Evolutionary conservation across 2,888 invertebrate species (phyloP), one percentile per base, ranked within the genome.

Genomic region (Pyrochroa serraticornis): DNA sequence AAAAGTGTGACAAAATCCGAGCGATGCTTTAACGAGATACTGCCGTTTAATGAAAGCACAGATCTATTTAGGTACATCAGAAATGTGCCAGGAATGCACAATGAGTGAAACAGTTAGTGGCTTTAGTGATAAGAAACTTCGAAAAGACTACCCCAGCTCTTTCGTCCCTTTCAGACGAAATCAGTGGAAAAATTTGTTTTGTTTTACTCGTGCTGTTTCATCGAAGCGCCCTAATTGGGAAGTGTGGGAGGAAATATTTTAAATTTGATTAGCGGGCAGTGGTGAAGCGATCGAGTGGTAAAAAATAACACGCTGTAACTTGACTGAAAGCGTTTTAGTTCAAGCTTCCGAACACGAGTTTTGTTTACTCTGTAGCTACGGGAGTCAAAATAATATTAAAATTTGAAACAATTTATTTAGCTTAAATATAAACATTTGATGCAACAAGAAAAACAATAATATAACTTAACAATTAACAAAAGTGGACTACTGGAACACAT

Each of bases 401-500:
- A 62, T 60, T 62, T 53, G 58, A 68, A 71, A 66, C 66, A 67
- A 66, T 71, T 69, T 71, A 71, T 71, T 71, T 67, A 68, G 69
- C 69, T 66, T 67, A 69, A 68, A 69, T 71, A 71, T 71, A 70
- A 71, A 71, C 65, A 69, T 67, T 69, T 66, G 66, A 65, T 67
- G 66, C 67, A 65, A 68, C 68, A 66, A 59, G 61, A 68, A 67
- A 22, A 66, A 66, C 66, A 70, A 67, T 55, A 47, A 62, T 46
- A 38, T 12, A 58, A 54, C 38, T 13, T 34, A 58, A 52, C 38
- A 34, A 56, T 43, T 22, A 41, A 57, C 31, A 42, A 34, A 50
- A 56, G 35, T 43, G 31, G 32, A 14, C 49, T 57, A 46, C 48
- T 51, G 46, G 10, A 54, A 62, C 62, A 62, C 50, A 58, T 54